A percentile compares a stretch with the other conserved stretches of the same genome.
These are phyloP conservation scores for Isurus oxyrinchus DNA, from an alignment of 2,113 vertebrate genomes.

Conservation along the genomic window DNA sequence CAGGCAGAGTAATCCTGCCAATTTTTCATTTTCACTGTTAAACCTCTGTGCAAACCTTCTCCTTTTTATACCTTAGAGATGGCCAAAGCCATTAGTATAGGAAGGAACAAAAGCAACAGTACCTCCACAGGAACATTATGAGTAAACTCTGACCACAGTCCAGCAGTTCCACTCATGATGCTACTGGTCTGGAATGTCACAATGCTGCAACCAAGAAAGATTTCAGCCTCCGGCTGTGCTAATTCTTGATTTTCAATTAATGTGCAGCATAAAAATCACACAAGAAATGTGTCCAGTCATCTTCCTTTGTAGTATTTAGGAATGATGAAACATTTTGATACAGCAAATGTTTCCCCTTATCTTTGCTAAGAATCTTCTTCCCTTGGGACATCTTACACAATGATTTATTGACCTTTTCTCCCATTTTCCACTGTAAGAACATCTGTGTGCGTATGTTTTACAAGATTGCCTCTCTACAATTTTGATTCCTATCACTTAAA, in stretches of 20 bases:
- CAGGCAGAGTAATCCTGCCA: not conserved
- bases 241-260: not conserved
- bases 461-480: not conserved
- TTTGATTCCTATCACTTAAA: not conserved
- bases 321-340: not conserved
- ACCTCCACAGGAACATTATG: not conserved
- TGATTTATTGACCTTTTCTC: not conserved
- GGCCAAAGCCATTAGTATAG: not conserved
- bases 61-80: not conserved
- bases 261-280: not conserved
- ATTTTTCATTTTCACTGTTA: conserved; percentile 16
- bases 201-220: not conserved
- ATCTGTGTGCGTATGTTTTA: not conserved
- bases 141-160: not conserved
- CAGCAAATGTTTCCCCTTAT: not conserved
- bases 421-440: not conserved
- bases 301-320: not conserved
- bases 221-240: not conserved
- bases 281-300: not conserved
- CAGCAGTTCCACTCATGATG: not conserved
- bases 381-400: not conserved
- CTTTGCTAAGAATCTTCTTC: not conserved
- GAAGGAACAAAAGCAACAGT: not conserved
- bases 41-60: not conserved
- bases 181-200: not conserved